Evolutionary conservation across 1,140 invertebrate genomes (phyloP), one percentile per base, ranked within the genome.

Genomic region (Bombus confusus): DNA sequence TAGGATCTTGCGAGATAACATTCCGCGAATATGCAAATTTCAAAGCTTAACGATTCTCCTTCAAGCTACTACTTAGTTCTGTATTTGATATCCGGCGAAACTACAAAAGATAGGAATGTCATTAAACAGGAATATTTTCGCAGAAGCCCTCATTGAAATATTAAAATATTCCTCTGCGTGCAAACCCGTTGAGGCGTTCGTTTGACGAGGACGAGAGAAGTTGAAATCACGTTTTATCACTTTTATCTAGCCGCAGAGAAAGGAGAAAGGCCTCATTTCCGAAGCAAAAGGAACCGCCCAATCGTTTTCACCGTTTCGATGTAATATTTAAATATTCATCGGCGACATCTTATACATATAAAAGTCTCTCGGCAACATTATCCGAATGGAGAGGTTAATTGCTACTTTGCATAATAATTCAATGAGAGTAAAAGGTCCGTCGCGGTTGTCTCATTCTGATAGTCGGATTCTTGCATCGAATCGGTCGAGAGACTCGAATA

Each of bases 381-480:
- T 88, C 52, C 68, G 87, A 91, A 89, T 88, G 68, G 79, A 88
- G 71, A 92, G 86, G 85, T 92, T 93, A 92, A 92, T 93, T 92
- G 91, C 91, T 92, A 90, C 87, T 93, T 93, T 92, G 86, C 91
- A 93, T 93, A 92, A 93, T 93, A 92, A 92, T 93, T 90, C 91
- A 92, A 92, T 90, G 83, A 74, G 59, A 87, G 39, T 74, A 80
- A 91, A 88, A 87, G 69, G 34, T 83, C 34, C 77, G 59, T 71
- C 52, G 66, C 86, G 37, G 59, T 82, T 86, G 86, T 86, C 76
- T 66, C 79, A 28, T 78, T 76, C 39, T 34, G 34, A 47, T 64
- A 59, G 47, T 34, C 66, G 72, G 10, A n/a, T n/a, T 62, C 75
- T 81, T 64, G 34, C 59, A 64, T 89, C 79, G 80, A 85, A 87